These are phyloP conservation scores for Leucophenga montana DNA, from an alignment of 2,888 invertebrate species.

Conservation along the genomic window DNA sequence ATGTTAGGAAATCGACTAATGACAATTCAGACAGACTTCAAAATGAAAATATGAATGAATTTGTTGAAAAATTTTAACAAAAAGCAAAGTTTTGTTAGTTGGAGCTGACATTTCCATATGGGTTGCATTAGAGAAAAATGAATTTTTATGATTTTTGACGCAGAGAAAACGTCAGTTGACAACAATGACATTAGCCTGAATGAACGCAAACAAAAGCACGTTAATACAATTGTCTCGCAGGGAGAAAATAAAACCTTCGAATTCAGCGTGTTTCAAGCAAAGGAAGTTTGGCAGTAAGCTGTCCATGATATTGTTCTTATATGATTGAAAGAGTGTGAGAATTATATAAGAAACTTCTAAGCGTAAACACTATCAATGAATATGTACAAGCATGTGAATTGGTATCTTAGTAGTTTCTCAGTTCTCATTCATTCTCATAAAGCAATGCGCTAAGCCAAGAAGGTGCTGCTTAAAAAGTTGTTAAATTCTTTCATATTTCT, in stretches of 20 bases:
- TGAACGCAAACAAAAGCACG: background rate
- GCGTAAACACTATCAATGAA: no score
- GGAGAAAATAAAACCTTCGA: background rate
- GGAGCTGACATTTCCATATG: background rate
- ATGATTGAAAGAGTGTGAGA: no score
- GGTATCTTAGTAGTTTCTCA: no score
- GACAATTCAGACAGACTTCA: background rate
- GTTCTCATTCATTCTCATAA: no score
- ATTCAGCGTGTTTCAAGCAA: no score
- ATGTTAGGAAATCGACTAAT: background rate
- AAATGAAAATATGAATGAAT: constrained; percentile 8
- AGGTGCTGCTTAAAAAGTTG: no score
- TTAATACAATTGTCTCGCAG: background rate
- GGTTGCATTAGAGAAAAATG: background rate
- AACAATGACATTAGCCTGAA: constrained; percentile 7
- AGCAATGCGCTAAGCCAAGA: no score
- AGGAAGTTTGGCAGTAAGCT: background rate
- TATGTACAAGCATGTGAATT: no score
- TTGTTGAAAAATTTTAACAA: constrained; percentile 22
- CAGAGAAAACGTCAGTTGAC: constrained; percentile 7
- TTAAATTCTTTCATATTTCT: no score
- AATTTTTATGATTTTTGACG: constrained; percentile 5
- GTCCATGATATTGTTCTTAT: no score
- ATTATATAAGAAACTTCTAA: no score
- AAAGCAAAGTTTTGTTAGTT: background rate